Percentiles rank a stretch among this genome's conserved stretches.
Evolutionary conservation across 2,888 invertebrate genomes (phyloP).

Genomic region (Nesidiocoris tenuis): DNA sequence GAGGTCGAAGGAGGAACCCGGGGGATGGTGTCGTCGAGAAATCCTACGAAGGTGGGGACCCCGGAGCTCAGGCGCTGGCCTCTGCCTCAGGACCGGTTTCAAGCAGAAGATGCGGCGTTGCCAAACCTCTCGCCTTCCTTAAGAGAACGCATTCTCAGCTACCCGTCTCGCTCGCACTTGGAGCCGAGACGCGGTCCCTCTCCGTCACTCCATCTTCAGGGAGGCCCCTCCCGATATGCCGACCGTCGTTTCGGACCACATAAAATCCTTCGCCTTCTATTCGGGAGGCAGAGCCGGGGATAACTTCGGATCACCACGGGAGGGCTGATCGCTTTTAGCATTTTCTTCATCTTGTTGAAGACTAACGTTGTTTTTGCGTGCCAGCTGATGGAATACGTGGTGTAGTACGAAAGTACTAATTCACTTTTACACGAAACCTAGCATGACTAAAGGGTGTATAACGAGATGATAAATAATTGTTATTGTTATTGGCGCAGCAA

Average conservation of each 20-base stretch:
- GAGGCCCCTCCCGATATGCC: constrained; percentile 5
- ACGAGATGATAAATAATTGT: no score
- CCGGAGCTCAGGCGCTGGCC: not conserved
- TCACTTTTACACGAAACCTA: no score
- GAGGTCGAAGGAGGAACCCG: constrained; percentile 9
- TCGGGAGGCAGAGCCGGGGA: not conserved
- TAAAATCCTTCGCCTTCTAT: constrained; percentile 41
- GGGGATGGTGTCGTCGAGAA: constrained; percentile 36
- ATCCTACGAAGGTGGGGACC: constrained; percentile 15
- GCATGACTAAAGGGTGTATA: no score
- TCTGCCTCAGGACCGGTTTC: constrained; percentile 30
- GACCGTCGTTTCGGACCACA: constrained; percentile 38
- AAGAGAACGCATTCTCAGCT: constrained; percentile 35
- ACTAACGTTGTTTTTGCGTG: no score
- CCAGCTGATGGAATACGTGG: no score
- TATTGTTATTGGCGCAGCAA: no score
- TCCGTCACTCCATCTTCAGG: not conserved
- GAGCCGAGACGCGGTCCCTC: not conserved
- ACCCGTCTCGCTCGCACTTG: constrained; percentile 7
- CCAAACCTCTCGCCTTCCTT: constrained; percentile 32
- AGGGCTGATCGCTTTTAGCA: not conserved
- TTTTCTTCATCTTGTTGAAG: not conserved
- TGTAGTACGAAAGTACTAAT: no score
- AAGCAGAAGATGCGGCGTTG: constrained; percentile 22
- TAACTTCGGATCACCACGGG: constrained; percentile 6